Percentiles rank a stretch among this genome's conserved stretches.
Conservation (phyloP, 2,888 invertebrate genomes). For the Synergus japonicus region DNA sequence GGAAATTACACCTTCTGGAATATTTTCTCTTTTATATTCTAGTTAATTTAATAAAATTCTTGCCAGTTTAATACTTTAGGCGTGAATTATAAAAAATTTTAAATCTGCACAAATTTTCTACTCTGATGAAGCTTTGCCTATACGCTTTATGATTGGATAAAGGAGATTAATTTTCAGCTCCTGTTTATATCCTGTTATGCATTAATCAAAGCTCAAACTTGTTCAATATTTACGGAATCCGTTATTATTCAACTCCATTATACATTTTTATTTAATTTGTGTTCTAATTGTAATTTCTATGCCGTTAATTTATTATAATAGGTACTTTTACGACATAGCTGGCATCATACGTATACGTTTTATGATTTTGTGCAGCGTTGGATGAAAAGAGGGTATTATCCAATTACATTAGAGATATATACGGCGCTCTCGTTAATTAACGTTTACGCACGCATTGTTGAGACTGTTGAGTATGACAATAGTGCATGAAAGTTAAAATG, state of each 20-base stretch:
- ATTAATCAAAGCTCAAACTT: neutral
- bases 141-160: neutral
- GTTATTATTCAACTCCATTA: neutral
- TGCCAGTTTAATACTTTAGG: too few relatives aligned
- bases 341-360: neutral
- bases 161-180: neutral
- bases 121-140: neutral
- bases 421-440: neutral
- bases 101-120: neutral
- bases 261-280: neutral
- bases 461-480: neutral
- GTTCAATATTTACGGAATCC: neutral
- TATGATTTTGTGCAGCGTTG: neutral
- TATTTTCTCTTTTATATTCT: neutral
- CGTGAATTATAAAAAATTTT: neutral
- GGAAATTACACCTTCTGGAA: neutral
- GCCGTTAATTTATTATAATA: neutral
- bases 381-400: neutral
- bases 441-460: neutral
- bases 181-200: neutral
- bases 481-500: conserved; percentile 10
- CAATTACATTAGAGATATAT: neutral
- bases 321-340: neutral
- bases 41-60: neutral
- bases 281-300: neutral